These are phyloP conservation scores for Lasiurus cinereus DNA, from an alignment of 2,113 vertebrate genomes.

Conservation along the genomic window DNA sequence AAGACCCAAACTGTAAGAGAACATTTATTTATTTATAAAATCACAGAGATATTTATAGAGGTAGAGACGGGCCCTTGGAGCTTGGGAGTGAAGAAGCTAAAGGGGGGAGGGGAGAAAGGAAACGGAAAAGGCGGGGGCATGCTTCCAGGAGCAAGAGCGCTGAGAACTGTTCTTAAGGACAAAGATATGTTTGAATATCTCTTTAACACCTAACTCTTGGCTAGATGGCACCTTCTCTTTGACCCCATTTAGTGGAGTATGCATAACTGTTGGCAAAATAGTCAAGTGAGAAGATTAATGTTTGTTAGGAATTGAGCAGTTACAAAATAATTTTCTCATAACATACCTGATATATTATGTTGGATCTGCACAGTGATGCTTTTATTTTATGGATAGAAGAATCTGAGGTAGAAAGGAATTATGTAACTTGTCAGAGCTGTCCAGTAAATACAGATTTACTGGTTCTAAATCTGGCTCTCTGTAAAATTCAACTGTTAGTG, in stretches of 20 bases:
- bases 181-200: slow-evolving; percentile 12
- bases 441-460: slow-evolving; percentile 15
- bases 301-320: slow-evolving; percentile 19
- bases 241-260: neutral
- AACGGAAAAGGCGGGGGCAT: too few relatives aligned
- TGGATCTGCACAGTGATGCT: neutral
- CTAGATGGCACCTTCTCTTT: neutral
- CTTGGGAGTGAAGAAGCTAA: too few relatives aligned
- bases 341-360: neutral
- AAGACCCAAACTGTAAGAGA: too few relatives aligned
- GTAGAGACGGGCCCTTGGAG: too few relatives aligned
- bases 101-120: too few relatives aligned
- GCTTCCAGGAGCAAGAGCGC: too few relatives aligned
- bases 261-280: neutral
- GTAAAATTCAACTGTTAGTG: neutral
- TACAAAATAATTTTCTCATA: slow-evolving; percentile 49
- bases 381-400: slow-evolving; percentile 42
- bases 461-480: slow-evolving; percentile 1
- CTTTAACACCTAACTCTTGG: neutral
- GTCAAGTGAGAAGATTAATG: slow-evolving; percentile 26
- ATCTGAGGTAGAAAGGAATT: slow-evolving; percentile 9
- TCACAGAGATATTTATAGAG: too few relatives aligned
- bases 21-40: too few relatives aligned
- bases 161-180: neutral
- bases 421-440: neutral